These are phyloP conservation scores for Semicossyphus pulcher DNA, from an alignment of 2,113 vertebrate genomes.

Conservation along the genomic window DNA sequence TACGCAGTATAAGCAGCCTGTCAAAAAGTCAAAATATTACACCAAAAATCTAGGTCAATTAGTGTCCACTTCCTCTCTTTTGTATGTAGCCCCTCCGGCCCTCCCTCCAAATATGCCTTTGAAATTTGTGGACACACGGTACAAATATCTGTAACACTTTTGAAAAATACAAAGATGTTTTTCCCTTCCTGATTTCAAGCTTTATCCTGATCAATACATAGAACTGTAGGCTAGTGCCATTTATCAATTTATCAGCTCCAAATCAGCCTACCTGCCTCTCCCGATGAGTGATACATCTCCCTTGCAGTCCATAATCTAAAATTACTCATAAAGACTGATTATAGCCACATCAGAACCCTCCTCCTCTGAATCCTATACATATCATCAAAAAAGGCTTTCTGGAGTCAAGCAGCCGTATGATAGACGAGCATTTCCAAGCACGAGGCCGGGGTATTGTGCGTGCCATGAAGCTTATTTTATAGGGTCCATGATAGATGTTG, in stretches of 20 bases:
- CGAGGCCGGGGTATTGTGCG: slow-evolving; percentile 75
- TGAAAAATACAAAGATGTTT: slow-evolving; percentile 26
- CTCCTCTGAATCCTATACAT: slow-evolving; percentile 66
- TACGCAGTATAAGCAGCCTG: slow-evolving; percentile 87
- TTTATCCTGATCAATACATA: slow-evolving; percentile 65
- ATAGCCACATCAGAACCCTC: slow-evolving; percentile 63
- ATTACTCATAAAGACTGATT: slow-evolving; percentile 82
- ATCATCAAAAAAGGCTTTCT: slow-evolving; percentile 75
- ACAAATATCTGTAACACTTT: too few species aligned
- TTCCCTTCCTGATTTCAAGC: slow-evolving; percentile 47
- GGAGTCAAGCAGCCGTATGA: slow-evolving; percentile 75
- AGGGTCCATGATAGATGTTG: slow-evolving; percentile 83
- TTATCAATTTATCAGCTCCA: slow-evolving; percentile 68
- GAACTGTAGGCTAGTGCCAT: slow-evolving; percentile 57
- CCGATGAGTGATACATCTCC: slow-evolving; percentile 65
- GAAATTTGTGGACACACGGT: too few species aligned
- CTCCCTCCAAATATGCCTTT: not conserved
- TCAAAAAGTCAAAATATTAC: slow-evolving; percentile 90
- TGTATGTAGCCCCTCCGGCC: slow-evolving; percentile 68
- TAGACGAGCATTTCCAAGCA: slow-evolving; percentile 73
- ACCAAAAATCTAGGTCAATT: slow-evolving; percentile 94
- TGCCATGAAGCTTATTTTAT: slow-evolving; percentile 80
- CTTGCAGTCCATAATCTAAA: slow-evolving; percentile 48
- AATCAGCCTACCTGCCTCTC: slow-evolving; percentile 48
- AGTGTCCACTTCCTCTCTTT: slow-evolving; percentile 71